Evolutionary conservation across 1,140 invertebrate genomes (phyloP).

Genomic region (Hyles vespertilio): DNA sequence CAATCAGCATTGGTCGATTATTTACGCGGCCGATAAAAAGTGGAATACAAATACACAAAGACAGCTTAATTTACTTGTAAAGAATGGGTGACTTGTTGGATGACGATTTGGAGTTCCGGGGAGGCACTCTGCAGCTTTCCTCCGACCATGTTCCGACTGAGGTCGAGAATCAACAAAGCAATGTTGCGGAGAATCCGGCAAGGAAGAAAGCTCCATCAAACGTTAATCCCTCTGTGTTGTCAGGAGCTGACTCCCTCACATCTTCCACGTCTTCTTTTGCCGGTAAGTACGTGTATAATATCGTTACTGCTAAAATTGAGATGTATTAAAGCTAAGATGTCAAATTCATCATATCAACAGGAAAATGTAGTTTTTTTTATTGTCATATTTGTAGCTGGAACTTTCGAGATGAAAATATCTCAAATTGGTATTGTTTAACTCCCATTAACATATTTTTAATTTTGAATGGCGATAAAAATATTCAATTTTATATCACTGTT

Average conservation of each 20-base stretch:
- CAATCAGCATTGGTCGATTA: slow-evolving; percentile 41
- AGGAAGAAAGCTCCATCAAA: slow-evolving; percentile 41
- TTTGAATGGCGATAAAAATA: too few species aligned
- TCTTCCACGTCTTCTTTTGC: slow-evolving; percentile 67
- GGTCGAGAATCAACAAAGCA: slow-evolving; percentile 35
- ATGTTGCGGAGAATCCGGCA: slow-evolving; percentile 31
- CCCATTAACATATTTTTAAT: too few species aligned
- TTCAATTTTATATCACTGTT: too few species aligned
- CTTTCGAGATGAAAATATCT: too few species aligned
- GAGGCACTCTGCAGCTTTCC: slow-evolving; percentile 63
- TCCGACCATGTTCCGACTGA: slow-evolving; percentile 37
- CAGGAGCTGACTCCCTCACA: slow-evolving; percentile 62
- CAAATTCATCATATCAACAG: too few species aligned
- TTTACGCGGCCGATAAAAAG: slow-evolving; percentile 29
- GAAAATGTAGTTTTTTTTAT: too few species aligned
- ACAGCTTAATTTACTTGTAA: neutral
- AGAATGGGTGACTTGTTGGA: slow-evolving; percentile 63
- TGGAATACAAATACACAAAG: slow-evolving; percentile 6
- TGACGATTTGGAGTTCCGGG: slow-evolving; percentile 67
- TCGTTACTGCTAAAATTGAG: neutral
- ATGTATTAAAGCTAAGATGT: too few species aligned
- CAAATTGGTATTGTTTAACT: too few species aligned
- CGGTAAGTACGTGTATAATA: slow-evolving; percentile 33
- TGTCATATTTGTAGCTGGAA: too few species aligned
- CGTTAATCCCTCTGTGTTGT: slow-evolving; percentile 56